phyloP scores from a whole-genome alignment of 1,140 invertebrate species.

The Chironomus tepperi region DNA sequence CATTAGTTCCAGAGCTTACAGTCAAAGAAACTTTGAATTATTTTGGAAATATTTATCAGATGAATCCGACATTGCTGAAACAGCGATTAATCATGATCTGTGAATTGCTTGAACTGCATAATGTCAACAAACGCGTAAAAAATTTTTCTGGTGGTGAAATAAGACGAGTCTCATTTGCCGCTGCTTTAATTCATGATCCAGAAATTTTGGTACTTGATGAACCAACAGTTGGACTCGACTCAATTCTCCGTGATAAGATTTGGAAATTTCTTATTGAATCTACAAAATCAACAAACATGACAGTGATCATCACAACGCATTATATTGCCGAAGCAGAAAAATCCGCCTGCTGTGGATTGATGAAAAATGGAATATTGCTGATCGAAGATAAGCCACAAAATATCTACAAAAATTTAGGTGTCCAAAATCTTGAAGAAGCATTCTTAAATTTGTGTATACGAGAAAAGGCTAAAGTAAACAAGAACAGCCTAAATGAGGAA shows the following conservation, averaged over 20 bases:
- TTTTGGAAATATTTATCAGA: slow-evolving; percentile 72
- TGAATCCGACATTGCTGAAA: slow-evolving; percentile 51
- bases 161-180: slow-evolving; percentile 70
- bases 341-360: slow-evolving; percentile 69
- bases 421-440: slow-evolving; percentile 55
- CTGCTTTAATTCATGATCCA: slow-evolving; percentile 70
- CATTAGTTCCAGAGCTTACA: slow-evolving; percentile 71
- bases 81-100: slow-evolving; percentile 54
- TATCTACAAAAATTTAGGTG: slow-evolving; percentile 48
- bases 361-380: slow-evolving; percentile 68
- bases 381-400: slow-evolving; percentile 65
- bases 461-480: slow-evolving; percentile 34
- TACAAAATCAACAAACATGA: slow-evolving; percentile 49
- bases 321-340: slow-evolving; percentile 82
- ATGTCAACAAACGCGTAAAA: slow-evolving; percentile 46
- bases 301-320: slow-evolving; percentile 79
- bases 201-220: slow-evolving; percentile 79
- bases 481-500: no score
- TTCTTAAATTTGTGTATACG: slow-evolving; percentile 53
- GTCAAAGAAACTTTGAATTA: slow-evolving; percentile 70
- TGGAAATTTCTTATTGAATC: slow-evolving; percentile 74
- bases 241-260: slow-evolving; percentile 71
- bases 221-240: slow-evolving; percentile 80
- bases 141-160: slow-evolving; percentile 74
- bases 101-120: slow-evolving; percentile 58